Base-by-base conservation (phyloP, 2,888 invertebrate species). In the Gastracanthus pulcherrimus region DNA sequence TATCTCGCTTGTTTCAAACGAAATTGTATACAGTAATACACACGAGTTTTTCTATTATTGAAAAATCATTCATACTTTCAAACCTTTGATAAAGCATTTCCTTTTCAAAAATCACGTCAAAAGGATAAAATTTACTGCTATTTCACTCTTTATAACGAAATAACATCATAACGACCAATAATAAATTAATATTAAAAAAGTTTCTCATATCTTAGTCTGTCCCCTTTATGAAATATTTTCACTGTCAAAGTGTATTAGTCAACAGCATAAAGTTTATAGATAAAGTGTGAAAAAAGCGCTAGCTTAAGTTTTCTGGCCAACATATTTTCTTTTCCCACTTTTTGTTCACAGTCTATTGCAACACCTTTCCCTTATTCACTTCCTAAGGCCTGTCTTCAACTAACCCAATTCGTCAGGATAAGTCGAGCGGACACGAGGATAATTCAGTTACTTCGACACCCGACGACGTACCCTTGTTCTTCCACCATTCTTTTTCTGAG, bases 401-500 rank as follows among this genome's bases (percentile, higher is more conserved):
- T 85, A 86, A 86, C 82, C 84, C 85, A 86, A 87, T 87, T 86
- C 86, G 84, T 87, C 88, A 86, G 84, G 84, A 86, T 87, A 86
- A 88, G 86, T 87, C 85, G 82, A 76, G 80, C 83, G 81, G 86
- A 83, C 85, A 85, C 77, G 77, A 78, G 85, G 85, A 86, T 88
- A 88, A 88, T 88, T 86, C 87, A 84, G 85, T 87, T 84, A 85
- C 79, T 81, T 83, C 84, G 82, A 84, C 79, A 81, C 82, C 79
- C 77, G 60, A 76, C 51, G 62, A 48, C 16, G 67, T 45, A 67
- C 55, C 29, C 70, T 77, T 62, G 67, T 76, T 86, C 70, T 72
- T 64, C 74, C 36, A 81, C 34, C 66, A 58, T 70, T 48, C 36
- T 76, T 77, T 51, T 62, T 77, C 38, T 19, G 34, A n/a, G 19